Base-by-base conservation (phyloP, 2,888 invertebrate genomes). In the Drosophila limbata region DNA sequence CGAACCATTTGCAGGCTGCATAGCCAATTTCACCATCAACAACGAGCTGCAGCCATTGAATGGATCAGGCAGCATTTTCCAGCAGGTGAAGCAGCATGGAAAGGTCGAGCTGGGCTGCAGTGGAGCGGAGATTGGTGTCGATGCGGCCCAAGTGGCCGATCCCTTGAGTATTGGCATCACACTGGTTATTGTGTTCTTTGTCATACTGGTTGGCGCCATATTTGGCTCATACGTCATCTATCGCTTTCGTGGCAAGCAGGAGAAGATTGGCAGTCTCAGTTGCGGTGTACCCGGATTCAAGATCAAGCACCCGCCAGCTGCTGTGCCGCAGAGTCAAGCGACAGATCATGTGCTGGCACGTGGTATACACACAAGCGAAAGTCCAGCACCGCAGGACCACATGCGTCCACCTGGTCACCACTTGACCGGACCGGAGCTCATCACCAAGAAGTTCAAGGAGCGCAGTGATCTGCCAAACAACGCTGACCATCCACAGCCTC, bases 151-250 rank as follows among this genome's bases (percentile, higher is more conserved):
- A 77, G 95, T 96, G 4, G 95, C 97, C 3, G 97, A 97, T 93
- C 98, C 98, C 0, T 93, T 98, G 9, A 97, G 97, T 88, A 97
- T 98, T 71, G 98, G 98, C 59, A 96, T 98, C 66, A 98, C 98
- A 1, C 93, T 98, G 35, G 98, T 98, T 19, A 97, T 98, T 73
- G 97, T 97, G 25, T 98, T 99, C 93, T 98, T 99, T 90, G 96
- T 97, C 6, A 96, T 98, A 68, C 93, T 98, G 13, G 94, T 98
- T 55, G 96, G 98, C 11, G 97, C 97, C 13, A 97, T 98, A 84
- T 94, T 97, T 63, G 96, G 97, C 19, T 98, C 97, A 51, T 98
- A 98, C 90, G 95, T 98, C n/a, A 97, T 98, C 42, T 98, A 98
- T 92, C 95, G 98, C 45, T 94, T 98, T 72, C 94, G 98, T 17